These are phyloP conservation scores for Macroteleia sp. DNA, from an alignment of 2,888 invertebrate genomes.

Conservation along the genomic window DNA sequence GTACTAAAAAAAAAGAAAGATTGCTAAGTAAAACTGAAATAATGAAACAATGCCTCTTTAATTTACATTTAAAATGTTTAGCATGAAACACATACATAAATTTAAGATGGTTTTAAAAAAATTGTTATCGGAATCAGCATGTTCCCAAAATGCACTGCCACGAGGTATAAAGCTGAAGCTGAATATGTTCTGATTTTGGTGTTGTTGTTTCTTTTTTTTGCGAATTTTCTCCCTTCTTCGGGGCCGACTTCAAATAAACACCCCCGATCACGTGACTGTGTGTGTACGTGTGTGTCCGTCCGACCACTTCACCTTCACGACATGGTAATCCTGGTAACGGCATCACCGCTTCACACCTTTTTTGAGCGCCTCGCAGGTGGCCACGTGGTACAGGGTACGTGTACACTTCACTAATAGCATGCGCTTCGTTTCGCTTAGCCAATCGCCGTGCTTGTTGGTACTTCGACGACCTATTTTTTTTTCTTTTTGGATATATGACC, in stretches of 20 bases:
- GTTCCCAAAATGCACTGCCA: slow-evolving; percentile 48
- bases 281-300: slow-evolving; percentile 67
- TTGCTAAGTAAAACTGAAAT: too few species aligned
- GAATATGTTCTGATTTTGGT: slow-evolving; percentile 73
- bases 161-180: slow-evolving; percentile 40
- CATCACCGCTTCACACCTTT: slow-evolving; percentile 79
- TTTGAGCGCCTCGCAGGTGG: slow-evolving; percentile 88
- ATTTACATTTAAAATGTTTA: too few species aligned
- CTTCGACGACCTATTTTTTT: slow-evolving; percentile 33
- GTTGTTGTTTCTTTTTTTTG: slow-evolving; percentile 76
- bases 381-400: slow-evolving; percentile 97
- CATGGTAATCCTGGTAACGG: slow-evolving; percentile 71
- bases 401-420: slow-evolving; percentile 84
- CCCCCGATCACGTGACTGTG: slow-evolving; percentile 61
- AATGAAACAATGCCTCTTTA: too few species aligned
- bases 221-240: slow-evolving; percentile 74
- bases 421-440: slow-evolving; percentile 69
- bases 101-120: too few species aligned
- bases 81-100: too few species aligned
- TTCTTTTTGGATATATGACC: slow-evolving; percentile 34
- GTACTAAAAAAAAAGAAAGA: too few species aligned
- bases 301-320: slow-evolving; percentile 74
- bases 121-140: slow-evolving; percentile 36
- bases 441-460: slow-evolving; percentile 47
- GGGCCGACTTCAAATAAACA: slow-evolving; percentile 59